Evolutionary conservation across 2,113 vertebrate genomes (phyloP).

Genomic region (Hepsetus odoe): DNA sequence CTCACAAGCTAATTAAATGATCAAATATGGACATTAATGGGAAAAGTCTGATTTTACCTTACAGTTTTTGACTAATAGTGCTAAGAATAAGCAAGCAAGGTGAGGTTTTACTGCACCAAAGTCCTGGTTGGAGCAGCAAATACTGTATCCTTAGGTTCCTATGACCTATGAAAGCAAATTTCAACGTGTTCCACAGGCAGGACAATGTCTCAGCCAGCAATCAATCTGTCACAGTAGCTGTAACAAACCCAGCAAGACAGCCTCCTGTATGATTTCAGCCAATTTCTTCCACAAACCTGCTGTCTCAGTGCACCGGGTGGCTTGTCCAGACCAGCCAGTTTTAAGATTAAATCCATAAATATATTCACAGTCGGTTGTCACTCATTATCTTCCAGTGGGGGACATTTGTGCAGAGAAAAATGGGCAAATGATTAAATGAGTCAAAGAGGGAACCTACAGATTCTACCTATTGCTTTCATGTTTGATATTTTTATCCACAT

Average conservation of each 20-base stretch:
- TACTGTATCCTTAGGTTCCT: no score
- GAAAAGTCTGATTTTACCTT: no score
- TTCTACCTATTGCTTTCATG: background rate
- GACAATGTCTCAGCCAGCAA: background rate
- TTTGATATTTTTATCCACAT: background rate
- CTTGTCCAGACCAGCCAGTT: background rate
- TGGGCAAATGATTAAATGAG: background rate
- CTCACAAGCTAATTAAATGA: no score
- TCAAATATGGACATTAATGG: no score
- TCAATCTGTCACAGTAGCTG: background rate
- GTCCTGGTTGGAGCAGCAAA: background rate
- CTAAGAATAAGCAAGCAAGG: no score
- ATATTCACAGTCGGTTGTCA: background rate
- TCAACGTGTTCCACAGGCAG: slow-evolving; percentile 15
- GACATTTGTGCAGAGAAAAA: background rate
- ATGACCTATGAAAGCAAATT: background rate
- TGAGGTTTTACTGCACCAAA: background rate
- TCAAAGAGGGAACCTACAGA: background rate
- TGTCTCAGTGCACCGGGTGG: background rate
- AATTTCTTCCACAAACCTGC: background rate
- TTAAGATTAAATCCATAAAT: background rate
- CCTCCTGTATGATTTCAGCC: background rate
- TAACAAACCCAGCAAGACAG: slow-evolving; percentile 15
- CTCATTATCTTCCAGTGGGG: background rate
- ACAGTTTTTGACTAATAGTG: no score